Base-by-base conservation (phyloP, 2,888 invertebrate genomes). In the Teleiodes luculella region DNA sequence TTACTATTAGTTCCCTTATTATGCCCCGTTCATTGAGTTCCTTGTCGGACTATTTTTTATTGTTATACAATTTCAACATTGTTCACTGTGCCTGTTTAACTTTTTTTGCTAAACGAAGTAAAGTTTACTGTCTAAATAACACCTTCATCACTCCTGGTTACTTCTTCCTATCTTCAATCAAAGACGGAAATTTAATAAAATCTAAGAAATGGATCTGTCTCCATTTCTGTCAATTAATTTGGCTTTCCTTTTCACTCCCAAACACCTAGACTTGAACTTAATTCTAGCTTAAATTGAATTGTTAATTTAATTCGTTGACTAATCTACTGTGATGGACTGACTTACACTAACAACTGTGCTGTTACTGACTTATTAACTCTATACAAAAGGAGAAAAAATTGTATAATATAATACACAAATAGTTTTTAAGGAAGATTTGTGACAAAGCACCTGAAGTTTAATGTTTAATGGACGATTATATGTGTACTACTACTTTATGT, bases 261-360 rank as follows among this genome's bases (percentile, higher is more conserved):
- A 47, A 30, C 46, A 47, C 28, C 46, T 47, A 14, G 11, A 35
- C 48, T 18, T 48, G 16, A 20, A 35, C 56, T 58, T 64, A 60
- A 57, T 50, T 41, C 56, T 64, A 66, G 39, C 53, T 57, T 67
- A 74, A 70, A 64, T 63, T 63, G 64, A 55, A 58, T 43, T 61
- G 62, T 71, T 69, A 72, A 70, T 72, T 70, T 65, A 68, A 64
- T 67, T 62, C 70, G 67, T 70, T 74, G 70, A 62, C 61, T 76
- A 71, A 53, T 57, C 71, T 74, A 78, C 56, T 79, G 79, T 80
- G 76, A 80, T 80, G 80, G 74, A 79, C 77, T 76, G 69, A 64
- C 60, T 70, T 76, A 64, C 66, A 67, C 49, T 57, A 64, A 60
- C 66, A 64, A 60, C 66, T 58, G 72, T 76, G 73, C 68, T 69